Evolutionary conservation across 2,113 vertebrate genomes (phyloP), one percentile per base, ranked within the genome.

Genomic region (Pontoporia blainvillei): DNA sequence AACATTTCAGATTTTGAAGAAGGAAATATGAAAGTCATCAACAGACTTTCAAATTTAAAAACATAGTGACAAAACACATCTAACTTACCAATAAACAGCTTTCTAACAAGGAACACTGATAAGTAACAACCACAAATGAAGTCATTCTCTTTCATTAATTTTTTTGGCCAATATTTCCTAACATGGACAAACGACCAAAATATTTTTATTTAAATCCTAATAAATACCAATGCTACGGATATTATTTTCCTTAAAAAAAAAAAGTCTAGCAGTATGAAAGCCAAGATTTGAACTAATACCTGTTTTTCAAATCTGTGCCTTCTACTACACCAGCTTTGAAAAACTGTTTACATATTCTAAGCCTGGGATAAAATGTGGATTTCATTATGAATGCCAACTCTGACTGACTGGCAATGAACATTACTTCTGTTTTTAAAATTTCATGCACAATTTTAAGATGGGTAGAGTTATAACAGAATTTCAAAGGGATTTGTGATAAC

Each of bases 1-100:
- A 71, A 4, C 31, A 62, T 75, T 91, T 94, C 75, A 87, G 82
- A 83, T 91, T 91, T 87, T 83, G 8, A 94, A 81, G 34, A 62
- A 94, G 46, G 49, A 39, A 94, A 75, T 69, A 83, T 52, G 25
- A 57, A 29, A 46, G 57, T 64, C 54, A 87, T 36, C 27, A 89
- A 72, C 8, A 95, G 25, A 92, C 39, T 92, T 91, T 72, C 36
- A 85, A 79, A 59, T 39, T 31, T 64, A 89, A 96, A 96, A 95
- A 39, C 25, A 93, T 3, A 66, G 29, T 71, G 54, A 78, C 71
- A 92, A 88, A 85, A 89, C 25, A 88, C 6, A 85, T 71, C 0
- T 59, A 83, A 89, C 31, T 78, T 29, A 41, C 20, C 25, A 88
- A 49, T 49, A 96, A 71, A 57, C 12, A 72, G 14, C 41, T n/a